phyloP scores from a whole-genome alignment of 2,113 vertebrate genomes.

The Tiliqua scincoides region DNA sequence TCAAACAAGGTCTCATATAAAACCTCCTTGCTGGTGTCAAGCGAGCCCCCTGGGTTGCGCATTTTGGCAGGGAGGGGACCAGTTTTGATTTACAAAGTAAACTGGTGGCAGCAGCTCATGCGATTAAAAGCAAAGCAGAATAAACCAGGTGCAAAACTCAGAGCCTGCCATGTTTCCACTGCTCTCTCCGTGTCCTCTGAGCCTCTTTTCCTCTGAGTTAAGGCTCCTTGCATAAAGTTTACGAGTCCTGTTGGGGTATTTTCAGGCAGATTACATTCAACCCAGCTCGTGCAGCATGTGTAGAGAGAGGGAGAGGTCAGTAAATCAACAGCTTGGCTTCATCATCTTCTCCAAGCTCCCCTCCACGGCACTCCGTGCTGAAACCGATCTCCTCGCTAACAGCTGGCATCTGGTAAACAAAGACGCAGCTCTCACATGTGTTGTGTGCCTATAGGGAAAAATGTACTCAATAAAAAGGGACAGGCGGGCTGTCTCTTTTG shows the following conservation, averaged over 20 bases:
- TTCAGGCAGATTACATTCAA: slow-evolving; percentile 76
- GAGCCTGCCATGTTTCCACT: slow-evolving; percentile 37
- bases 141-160: neutral
- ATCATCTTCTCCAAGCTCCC: neutral
- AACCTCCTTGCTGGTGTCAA: neutral
- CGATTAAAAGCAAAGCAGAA: slow-evolving; percentile 25
- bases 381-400: slow-evolving; percentile 50
- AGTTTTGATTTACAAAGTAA: slow-evolving; percentile 43
- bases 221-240: slow-evolving; percentile 77
- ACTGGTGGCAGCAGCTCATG: slow-evolving; percentile 27
- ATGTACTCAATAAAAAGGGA: neutral
- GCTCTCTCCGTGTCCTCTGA: slow-evolving; percentile 43
- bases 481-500: neutral
- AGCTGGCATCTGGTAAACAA: slow-evolving; percentile 65
- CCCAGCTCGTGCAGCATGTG: slow-evolving; percentile 56
- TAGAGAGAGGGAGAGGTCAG: slow-evolving; percentile 42
- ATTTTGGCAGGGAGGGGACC: fast-evolving
- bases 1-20: too few relatives aligned
- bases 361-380: slow-evolving; percentile 51
- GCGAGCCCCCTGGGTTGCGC: neutral
- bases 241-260: slow-evolving; percentile 75
- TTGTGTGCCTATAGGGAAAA: neutral
- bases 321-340: slow-evolving; percentile 55
- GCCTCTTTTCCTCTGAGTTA: slow-evolving; percentile 79
- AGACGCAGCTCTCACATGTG: slow-evolving; percentile 29